A percentile compares a stretch with the other conserved stretches of the same genome.
Evolutionary conservation across 1,140 invertebrate genomes (phyloP).

Genomic region (Homalodisca vitripennis): DNA sequence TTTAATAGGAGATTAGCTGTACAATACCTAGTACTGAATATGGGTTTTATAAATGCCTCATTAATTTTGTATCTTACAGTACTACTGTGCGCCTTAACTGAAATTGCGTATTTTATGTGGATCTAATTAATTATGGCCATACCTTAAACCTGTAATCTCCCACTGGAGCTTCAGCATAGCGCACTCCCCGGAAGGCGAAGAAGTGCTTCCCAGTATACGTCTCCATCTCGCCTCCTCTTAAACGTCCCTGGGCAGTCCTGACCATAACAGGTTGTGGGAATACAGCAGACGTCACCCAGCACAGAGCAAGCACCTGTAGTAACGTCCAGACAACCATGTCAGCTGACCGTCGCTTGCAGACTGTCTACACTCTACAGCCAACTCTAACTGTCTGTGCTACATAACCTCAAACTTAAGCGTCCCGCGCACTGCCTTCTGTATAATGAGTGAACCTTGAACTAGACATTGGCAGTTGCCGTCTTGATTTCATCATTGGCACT

Average conservation of each 20-base stretch:
- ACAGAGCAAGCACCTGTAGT: not conserved
- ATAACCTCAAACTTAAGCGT: too few species aligned
- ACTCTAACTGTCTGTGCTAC: too few species aligned
- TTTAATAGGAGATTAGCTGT: not conserved
- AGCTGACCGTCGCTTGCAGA: too few species aligned
- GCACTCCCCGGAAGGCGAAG: constrained; percentile 64
- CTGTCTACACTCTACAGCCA: too few species aligned
- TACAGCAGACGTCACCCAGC: not conserved
- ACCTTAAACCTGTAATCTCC: constrained; percentile 61
- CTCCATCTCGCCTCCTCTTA: constrained; percentile 47
- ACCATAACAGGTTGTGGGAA: not conserved
- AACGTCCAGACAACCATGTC: too few species aligned
- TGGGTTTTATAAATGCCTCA: not conserved
- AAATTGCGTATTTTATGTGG: not conserved
- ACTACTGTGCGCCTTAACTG: not conserved
- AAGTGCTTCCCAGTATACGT: constrained; percentile 48
- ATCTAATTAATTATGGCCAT: constrained; percentile 38
- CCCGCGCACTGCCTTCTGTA: too few species aligned
- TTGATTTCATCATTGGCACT: too few species aligned
- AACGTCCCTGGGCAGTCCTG: constrained; percentile 45
- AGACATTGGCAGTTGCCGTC: too few species aligned
- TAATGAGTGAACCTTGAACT: too few species aligned
- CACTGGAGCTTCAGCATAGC: constrained; percentile 67
- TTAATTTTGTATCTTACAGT: not conserved
- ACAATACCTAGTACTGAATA: not conserved